Evolutionary conservation across 2,888 invertebrate genomes (phyloP).

Genomic region (Andrena bicolor): DNA sequence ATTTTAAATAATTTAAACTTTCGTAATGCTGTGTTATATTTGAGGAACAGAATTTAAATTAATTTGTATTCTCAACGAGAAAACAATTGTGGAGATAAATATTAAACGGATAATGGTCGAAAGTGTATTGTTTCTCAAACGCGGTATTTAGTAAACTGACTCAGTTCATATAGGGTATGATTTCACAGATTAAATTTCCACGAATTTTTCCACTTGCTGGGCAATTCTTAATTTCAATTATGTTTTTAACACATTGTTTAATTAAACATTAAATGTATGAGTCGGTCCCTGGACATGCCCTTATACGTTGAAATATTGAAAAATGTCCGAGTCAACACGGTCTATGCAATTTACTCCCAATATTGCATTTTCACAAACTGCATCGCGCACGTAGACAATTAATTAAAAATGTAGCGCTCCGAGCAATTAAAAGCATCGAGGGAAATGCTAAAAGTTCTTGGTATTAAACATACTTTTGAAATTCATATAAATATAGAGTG

Average conservation of each 20-base stretch:
- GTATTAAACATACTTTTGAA: constrained; percentile 37
- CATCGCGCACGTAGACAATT: background rate
- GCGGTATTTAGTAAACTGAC: too few species aligned
- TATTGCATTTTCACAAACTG: constrained; percentile 12
- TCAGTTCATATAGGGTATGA: too few species aligned
- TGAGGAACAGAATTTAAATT: too few species aligned
- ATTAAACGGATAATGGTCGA: too few species aligned
- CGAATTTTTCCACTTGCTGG: too few species aligned
- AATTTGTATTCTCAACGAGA: too few species aligned
- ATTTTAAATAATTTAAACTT: too few species aligned
- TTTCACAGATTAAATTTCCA: too few species aligned
- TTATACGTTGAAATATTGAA: background rate
- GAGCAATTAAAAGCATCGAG: constrained; percentile 28
- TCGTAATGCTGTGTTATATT: too few species aligned
- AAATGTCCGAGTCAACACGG: constrained; percentile 4
- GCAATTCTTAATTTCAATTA: background rate
- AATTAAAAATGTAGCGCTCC: constrained; percentile 19
- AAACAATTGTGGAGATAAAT: too few species aligned
- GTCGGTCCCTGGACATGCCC: background rate
- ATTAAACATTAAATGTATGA: background rate
- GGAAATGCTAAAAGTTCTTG: constrained; percentile 7
- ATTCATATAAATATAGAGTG: background rate
- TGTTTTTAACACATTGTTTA: background rate
- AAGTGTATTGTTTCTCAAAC: too few species aligned
- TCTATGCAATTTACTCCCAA: background rate